phyloP scores from a whole-genome alignment of 2,113 vertebrate genomes.

The Misgurnus mizolepis region DNA sequence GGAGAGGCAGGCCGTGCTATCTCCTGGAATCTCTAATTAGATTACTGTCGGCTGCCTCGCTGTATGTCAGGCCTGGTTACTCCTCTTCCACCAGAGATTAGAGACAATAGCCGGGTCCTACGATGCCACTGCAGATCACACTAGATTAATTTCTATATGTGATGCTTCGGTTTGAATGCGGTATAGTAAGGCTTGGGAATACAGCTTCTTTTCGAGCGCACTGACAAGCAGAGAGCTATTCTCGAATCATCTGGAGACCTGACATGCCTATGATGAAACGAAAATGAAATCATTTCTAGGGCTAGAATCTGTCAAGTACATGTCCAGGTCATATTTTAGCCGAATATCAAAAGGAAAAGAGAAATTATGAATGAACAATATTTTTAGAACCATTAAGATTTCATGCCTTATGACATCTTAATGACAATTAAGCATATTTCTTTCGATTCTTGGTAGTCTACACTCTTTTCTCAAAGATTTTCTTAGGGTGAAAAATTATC shows the following conservation, averaged over 20 bases:
- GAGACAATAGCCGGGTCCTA: slow-evolving; percentile 68
- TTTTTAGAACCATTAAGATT: no score
- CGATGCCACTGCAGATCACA: slow-evolving; percentile 48
- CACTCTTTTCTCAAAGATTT: no score
- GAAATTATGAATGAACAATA: no score
- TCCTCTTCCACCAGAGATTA: slow-evolving; percentile 72
- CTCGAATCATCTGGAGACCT: neutral
- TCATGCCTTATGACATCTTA: no score
- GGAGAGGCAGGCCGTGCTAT: slow-evolving; percentile 67
- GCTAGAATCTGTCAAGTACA: neutral
- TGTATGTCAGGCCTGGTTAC: slow-evolving; percentile 77
- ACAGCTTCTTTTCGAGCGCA: neutral
- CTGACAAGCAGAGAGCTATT: neutral
- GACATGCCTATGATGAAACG: slow-evolving; percentile 9
- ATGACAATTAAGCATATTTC: no score
- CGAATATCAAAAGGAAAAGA: no score
- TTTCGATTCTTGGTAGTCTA: no score
- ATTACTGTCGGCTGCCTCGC: slow-evolving; percentile 77
- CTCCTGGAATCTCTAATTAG: slow-evolving; percentile 79
- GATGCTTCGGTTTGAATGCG: slow-evolving; percentile 50
- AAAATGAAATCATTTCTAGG: neutral
- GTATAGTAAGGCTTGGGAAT: slow-evolving; percentile 35
- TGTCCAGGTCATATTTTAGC: neutral
- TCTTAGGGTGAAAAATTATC: no score
- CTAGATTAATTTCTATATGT: slow-evolving; percentile 59